A percentile compares a stretch with the other conserved stretches of the same genome.
Conservation (phyloP, 1,140 invertebrate species). For the Stegodyphus dumicola region DNA sequence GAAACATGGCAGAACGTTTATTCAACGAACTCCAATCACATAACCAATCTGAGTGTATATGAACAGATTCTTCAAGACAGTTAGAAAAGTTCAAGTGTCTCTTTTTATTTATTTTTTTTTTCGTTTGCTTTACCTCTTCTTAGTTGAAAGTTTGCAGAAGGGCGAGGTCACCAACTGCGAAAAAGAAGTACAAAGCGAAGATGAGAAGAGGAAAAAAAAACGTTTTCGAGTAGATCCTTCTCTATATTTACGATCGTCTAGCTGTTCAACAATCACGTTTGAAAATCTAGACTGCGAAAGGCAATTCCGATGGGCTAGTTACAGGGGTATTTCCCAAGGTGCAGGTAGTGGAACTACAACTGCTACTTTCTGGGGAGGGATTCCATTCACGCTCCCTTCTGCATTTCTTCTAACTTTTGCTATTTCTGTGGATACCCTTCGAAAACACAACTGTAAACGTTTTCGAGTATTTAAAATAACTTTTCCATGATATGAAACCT, state of each 20-base stretch:
- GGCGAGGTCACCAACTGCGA: not conserved
- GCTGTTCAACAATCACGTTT: not conserved
- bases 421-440: no score
- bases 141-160: not conserved
- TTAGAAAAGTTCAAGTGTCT: not conserved
- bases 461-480: no score
- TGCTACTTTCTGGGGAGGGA: no score
- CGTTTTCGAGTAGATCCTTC: not conserved
- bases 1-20: no score
- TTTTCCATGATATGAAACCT: no score
- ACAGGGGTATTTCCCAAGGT: no score
- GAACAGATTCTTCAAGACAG: not conserved
- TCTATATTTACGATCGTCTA: not conserved
- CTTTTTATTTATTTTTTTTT: not conserved
- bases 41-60: not conserved
- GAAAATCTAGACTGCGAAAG: not conserved
- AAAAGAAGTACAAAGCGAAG: not conserved
- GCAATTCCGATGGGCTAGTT: no score
- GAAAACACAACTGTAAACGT: no score
- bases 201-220: not conserved
- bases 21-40: no score
- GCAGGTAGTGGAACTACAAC: no score
- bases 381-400: no score
- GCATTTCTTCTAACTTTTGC: no score
- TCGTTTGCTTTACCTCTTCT: not conserved